Evolutionary conservation across 2,797 vertebrate species (phyloP), one percentile per base, ranked within the genome.

Genomic region (Emydoidea blandingii): DNA sequence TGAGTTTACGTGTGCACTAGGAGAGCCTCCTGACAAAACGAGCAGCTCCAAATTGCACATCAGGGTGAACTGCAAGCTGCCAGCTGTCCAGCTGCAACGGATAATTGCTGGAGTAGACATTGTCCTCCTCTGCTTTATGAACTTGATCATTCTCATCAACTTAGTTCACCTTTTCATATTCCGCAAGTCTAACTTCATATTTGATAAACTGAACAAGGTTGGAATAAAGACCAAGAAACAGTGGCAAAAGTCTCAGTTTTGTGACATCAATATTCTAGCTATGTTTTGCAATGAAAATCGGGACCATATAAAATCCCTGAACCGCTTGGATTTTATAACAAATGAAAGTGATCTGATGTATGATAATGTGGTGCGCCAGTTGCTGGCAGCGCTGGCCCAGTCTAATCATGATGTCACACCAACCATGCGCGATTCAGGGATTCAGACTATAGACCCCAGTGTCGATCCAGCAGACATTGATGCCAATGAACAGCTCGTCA

Each of bases 211-310:
- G 96, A 99, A 99, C 96, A 99, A 99, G 98, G 99, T 99, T 23
- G 99, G 99, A 52, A 99, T 99, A 95, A 99, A 99, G 98, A 99
- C 99, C 0, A 99, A 99, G 41, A 98, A 99, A 6, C 99, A 99
- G 95, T 99, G 99, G 99, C 99, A 99, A 97, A 99, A 99, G 97
- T 99, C 99, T 2, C 99, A 99, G 98, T 99, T 99, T 98, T 99
- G 99, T 9, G 99, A 99, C 97, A 99, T 99, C 96, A 99, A 99
- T 98, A 99, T 99, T 98, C 98, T 99, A 96, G 99, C 99, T 83
- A 99, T 99, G 99, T 99, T 99, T 98, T 99, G 99, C 97, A 99
- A 99, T 25, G 99, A 99, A 98, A 99, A 99, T 97, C 98, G 99
- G 29, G 99, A 99, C 98, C 99, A 99, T 98, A 99, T 99, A 98